A percentile compares a stretch with the other conserved stretches of the same genome.
These are phyloP conservation scores for Ceyx melanurus DNA, from an alignment of 2,113 vertebrate species.

Conservation along the genomic window DNA sequence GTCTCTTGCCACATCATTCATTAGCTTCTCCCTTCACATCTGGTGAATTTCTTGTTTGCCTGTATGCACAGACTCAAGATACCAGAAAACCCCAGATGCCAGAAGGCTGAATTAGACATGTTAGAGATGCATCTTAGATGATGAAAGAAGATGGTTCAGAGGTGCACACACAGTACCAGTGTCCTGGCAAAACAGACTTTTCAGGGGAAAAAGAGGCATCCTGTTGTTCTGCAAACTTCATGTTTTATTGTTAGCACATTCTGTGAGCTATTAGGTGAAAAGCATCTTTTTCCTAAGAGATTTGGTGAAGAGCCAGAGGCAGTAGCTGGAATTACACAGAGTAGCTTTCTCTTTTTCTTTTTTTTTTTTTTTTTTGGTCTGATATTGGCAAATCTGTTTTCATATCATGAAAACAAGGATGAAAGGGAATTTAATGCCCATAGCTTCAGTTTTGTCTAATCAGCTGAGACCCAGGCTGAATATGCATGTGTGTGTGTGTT, in stretches of 20 bases:
- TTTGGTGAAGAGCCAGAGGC: background rate
- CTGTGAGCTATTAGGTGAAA: background rate
- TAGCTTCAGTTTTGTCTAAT: conserved; percentile 35
- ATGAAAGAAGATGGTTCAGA: background rate
- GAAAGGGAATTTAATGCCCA: conserved; percentile 26
- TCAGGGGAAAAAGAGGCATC: background rate
- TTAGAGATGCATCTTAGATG: background rate
- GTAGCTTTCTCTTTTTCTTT: background rate
- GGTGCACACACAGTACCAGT: background rate
- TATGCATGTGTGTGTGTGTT: background rate
- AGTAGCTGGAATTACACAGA: background rate
- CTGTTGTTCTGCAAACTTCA: background rate
- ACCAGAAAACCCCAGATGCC: background rate
- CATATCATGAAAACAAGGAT: background rate
- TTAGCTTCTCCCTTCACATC: background rate
- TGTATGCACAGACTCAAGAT: background rate
- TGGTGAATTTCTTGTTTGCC: background rate
- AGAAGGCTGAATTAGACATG: background rate
- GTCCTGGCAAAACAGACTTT: background rate
- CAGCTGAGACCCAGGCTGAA: conserved; percentile 1
- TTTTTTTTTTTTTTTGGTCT: background rate
- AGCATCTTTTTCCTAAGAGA: background rate
- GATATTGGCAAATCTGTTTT: background rate
- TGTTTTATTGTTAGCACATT: background rate
- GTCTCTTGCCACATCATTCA: background rate